phyloP scores from a whole-genome alignment of 2,888 invertebrate species.

The Alsophila aescularia region DNA sequence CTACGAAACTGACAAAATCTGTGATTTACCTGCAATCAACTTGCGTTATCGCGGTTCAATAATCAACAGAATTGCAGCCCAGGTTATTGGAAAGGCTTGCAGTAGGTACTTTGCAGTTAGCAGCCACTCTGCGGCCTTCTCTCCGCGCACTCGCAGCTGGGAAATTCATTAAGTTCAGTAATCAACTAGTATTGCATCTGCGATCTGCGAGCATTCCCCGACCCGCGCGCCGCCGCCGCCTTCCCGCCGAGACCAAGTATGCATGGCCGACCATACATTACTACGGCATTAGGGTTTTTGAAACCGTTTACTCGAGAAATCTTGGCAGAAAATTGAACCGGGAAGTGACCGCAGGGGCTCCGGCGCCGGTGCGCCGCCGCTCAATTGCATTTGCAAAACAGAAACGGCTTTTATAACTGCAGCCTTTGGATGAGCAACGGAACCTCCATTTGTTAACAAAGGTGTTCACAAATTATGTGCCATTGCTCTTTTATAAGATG shows the following conservation, averaged over 20 bases:
- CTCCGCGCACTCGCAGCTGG: background rate
- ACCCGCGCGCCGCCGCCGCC: background rate
- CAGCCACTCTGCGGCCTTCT: background rate
- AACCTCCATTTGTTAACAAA: background rate
- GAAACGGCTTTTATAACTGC: background rate
- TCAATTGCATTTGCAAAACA: background rate
- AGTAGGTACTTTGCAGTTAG: no score
- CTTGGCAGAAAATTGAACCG: constrained; percentile 11
- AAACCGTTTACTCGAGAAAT: constrained; percentile 18
- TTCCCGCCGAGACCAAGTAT: background rate
- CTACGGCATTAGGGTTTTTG: constrained; percentile 16
- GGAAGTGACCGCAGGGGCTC: constrained; percentile 6
- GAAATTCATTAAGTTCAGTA: constrained; percentile 25
- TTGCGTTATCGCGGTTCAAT: no score
- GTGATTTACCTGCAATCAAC: no score
- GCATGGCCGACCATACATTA: constrained; percentile 13
- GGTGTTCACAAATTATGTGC: no score
- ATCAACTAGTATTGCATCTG: constrained; percentile 29
- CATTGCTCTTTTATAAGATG: no score
- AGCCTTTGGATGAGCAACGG: no score
- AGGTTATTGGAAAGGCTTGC: no score
- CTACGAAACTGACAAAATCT: no score
- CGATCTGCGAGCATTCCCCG: background rate
- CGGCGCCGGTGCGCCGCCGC: background rate
- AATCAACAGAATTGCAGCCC: no score